These are phyloP conservation scores for Drosophila austrosaltans DNA, from an alignment of 2,888 invertebrate genomes.

Conservation along the genomic window DNA sequence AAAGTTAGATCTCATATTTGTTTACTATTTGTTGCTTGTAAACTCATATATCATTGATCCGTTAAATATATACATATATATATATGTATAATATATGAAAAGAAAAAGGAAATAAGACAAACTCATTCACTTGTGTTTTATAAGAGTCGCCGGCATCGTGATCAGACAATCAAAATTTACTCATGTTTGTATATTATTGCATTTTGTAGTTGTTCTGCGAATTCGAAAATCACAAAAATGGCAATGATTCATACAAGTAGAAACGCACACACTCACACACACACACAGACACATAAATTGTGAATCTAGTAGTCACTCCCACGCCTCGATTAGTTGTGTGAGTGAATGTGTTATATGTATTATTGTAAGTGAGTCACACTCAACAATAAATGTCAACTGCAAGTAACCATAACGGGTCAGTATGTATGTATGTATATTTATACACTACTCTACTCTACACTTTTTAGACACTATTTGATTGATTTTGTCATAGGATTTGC, in stretches of 20 bases:
- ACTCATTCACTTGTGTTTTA: constrained; percentile 42
- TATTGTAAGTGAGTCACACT: constrained; percentile 5
- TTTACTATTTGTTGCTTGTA: too few relatives aligned
- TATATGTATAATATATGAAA: neutral
- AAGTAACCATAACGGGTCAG: constrained; percentile 8
- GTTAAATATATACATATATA: neutral
- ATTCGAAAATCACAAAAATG: neutral
- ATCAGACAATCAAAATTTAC: constrained; percentile 45
- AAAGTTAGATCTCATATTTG: too few relatives aligned
- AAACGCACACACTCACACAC: constrained; percentile 6
- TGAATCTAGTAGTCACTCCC: constrained; percentile 8
- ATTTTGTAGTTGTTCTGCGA: constrained; percentile 8
- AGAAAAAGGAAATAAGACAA: neutral
- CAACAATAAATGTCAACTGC: constrained; percentile 9
- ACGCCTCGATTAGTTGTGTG: constrained; percentile 5
- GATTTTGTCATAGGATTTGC: neutral
- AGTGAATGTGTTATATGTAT: constrained; percentile 3
- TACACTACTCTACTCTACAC: neutral
- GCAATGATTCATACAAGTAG: constrained; percentile 9
- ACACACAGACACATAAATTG: neutral
- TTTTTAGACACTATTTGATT: too few relatives aligned
- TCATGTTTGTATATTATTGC: constrained; percentile 26
- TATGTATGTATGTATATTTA: neutral
- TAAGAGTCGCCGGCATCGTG: constrained; percentile 39
- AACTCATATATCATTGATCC: constrained; percentile 7